Base-by-base conservation (phyloP, 2,888 invertebrate species). In the Agonum fuliginosum region DNA sequence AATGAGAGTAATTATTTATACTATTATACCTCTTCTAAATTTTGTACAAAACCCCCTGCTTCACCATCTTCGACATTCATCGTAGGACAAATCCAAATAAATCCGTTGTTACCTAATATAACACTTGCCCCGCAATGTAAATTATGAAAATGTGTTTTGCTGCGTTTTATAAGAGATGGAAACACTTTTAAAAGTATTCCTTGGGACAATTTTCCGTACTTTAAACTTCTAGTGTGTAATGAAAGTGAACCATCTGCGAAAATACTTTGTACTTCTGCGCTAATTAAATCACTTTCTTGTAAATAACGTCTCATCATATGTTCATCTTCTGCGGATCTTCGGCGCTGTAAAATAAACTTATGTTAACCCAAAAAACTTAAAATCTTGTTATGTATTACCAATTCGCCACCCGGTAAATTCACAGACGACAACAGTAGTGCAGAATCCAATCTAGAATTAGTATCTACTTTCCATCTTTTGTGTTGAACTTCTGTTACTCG, bases 91-190 rank as follows among this genome's bases (percentile, higher is more conserved):
- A 99, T 93, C 97, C 98, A 99, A 79, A 99, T 93, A 83, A 93
- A 97, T 0, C 99, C 99, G 86, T 99, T 98, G 85, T 97, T 97
- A 4, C 99, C 99, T 20, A 99, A 90, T 78, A 99, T 97, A 19
- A 99, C 88, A 78, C 95, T 95, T 0, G 95, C 95, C 0, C 98
- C 98, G 85, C 95, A 95, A 0, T 95, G 93, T 73, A 99, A 88
- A 86, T 95, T 95, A 85, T 99, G 98, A 84, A 98, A 98, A 86
- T 99, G 98, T 62, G 96, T 97, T 87, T 99, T 99, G 77, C 97
- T 92, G 14, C 97, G 90, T 85, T 96, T 96, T 17, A 99, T 93
- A 27, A 99, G 87, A 1, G 97, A 95, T 0, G 98, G 96, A 58
- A 96, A 94, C 0, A 99, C 98, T 87, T 95, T 95, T 0, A 98